Base-by-base conservation (phyloP, 1,140 invertebrate species). In the Drosophila funebris region DNA sequence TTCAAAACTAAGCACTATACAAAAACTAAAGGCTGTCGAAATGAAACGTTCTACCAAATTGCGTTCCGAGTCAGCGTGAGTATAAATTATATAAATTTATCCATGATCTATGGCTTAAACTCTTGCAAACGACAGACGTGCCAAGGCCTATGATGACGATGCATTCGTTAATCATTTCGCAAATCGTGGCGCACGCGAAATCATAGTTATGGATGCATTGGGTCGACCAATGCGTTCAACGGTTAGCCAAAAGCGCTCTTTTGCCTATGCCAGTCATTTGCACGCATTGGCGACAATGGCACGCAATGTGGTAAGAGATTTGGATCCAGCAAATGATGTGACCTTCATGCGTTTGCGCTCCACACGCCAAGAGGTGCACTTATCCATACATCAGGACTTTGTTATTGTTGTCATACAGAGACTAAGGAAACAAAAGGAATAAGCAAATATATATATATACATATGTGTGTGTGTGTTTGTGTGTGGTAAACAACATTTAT, bases 311-410 rank as follows among this genome's bases (percentile, higher is more conserved):
- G 94, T 97, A 0, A 91, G 95, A 74, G 96, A 97, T 66, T 85
- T 97, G 72, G 96, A 97, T 88, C 94, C 95, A n/a, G 93, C 94
- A 1, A 96, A 97, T 91, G 96, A 97, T 77, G 92, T 97, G n/a
- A 95, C 95, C 1, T 97, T 97, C 76, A 90, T 99, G 16, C 94
- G 98, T 13, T 94, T 99, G 33, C 93, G 97, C 70, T 97, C 97
- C 52, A 97, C 96, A 81, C 97, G 97, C 77, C 95, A 97, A 91
- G 98, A 99, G 93, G 63, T 87, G 9, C 77, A 87, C 36, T 58
- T 87, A 20, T 68, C 78, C 0, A 18, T 82, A n/a, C 56, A 53
- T 3, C 0, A 9, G 0, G 77, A 81, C 0, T 85, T 85, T 8
- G 69, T 69, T 1, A 5, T 85, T 22, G 72, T 75, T 2, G 54